A percentile compares a stretch with the other conserved stretches of the same genome.
These are phyloP conservation scores for Patiria miniata DNA, from an alignment of 35 echinoderm and acorn worm genomes.

Conservation along the genomic window DNA sequence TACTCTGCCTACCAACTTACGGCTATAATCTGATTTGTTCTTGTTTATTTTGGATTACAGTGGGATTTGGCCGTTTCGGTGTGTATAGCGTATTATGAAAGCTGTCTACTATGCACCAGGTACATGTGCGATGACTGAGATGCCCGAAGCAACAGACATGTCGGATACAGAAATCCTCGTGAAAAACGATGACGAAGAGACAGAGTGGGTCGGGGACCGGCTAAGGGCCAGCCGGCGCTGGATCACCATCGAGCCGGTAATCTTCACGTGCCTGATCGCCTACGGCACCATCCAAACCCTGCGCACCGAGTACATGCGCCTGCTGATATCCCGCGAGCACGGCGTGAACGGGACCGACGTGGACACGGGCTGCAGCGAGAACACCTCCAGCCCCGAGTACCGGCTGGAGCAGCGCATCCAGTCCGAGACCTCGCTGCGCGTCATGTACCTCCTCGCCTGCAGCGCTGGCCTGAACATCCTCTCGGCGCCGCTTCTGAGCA, in stretches of 20 bases:
- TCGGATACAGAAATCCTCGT: no score
- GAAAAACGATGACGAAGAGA: no score
- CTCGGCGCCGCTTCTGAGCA: constrained; percentile 12
- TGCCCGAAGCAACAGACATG: no score
- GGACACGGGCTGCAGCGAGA: not conserved
- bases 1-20: no score
- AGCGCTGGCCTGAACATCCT: constrained; percentile 3
- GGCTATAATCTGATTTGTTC: no score
- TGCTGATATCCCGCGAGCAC: not conserved
- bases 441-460: not conserved
- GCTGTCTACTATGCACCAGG: no score
- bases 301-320: constrained; percentile 39
- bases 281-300: constrained; percentile 45
- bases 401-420: constrained; percentile 23
- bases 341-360: not conserved
- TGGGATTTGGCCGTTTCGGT: no score
- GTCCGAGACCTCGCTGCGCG: constrained; percentile 4
- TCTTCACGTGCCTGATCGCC: constrained; percentile 13
- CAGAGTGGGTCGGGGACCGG: not conserved
- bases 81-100: no score
- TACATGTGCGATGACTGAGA: no score
- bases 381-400: not conserved
- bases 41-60: no score
- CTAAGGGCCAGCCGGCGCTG: constrained; percentile 18
- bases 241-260: constrained; percentile 56